A percentile compares a stretch with the other conserved stretches of the same genome.
phyloP scores from a whole-genome alignment of 2,888 invertebrate species.

The Conops quadrifasciatus region DNA sequence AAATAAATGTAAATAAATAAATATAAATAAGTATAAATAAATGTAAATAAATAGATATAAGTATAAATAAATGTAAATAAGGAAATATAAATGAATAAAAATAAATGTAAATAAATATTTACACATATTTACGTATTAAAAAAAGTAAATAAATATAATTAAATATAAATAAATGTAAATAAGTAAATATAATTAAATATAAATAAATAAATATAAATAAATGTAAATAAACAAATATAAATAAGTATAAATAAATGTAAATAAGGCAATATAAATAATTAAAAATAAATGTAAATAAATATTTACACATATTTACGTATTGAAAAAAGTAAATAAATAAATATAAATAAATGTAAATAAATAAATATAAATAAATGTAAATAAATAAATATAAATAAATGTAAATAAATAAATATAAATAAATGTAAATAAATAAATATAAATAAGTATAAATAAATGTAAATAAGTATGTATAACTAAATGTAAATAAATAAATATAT shows the following conservation, averaged over 20 bases:
- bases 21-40: background rate
- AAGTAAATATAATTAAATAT: background rate
- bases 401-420: conserved; percentile 10
- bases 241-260: background rate
- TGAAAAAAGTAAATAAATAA: too few species aligned
- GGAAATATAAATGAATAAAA: background rate
- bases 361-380: conserved; percentile 4
- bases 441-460: background rate
- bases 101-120: background rate
- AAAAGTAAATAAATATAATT: too few species aligned
- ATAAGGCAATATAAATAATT: background rate
- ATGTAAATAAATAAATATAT: too few species aligned
- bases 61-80: background rate
- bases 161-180: background rate
- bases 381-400: background rate
- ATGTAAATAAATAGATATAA: conserved; percentile 6
- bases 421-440: background rate
- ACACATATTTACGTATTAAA: background rate
- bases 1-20: background rate
- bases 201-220: background rate
- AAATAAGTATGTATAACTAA: background rate
- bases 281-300: background rate
- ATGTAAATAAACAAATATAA: background rate
- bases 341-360: background rate
- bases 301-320: background rate